Evolutionary conservation across 92 coral and sea anemone species (phyloP).

Genomic region (Epizoanthus illoricatus): DNA sequence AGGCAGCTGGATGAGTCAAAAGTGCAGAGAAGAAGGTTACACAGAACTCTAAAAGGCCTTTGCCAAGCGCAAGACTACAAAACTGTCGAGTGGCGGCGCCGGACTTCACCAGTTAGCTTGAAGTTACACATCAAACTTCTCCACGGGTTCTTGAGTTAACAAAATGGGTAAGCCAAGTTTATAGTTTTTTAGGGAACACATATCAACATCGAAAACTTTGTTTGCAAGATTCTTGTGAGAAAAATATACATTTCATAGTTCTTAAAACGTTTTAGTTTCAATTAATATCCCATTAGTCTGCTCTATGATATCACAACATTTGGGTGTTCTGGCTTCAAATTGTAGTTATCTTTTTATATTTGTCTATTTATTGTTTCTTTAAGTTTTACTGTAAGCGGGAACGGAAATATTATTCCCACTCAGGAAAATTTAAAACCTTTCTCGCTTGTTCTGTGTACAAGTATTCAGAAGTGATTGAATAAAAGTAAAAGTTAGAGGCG

Average conservation of each 20-base stretch:
- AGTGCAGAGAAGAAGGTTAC: constrained; percentile 55
- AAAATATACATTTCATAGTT: constrained; percentile 60
- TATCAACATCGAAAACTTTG: neutral
- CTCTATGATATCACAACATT: constrained; percentile 53
- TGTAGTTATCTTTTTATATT: constrained; percentile 44
- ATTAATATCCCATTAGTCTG: constrained; percentile 73
- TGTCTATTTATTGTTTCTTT: constrained; percentile 10
- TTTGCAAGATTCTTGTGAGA: neutral
- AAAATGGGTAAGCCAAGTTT: constrained; percentile 28
- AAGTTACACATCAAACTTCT: constrained; percentile 26
- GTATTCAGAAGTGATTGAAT: constrained; percentile 4
- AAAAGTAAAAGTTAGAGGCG: constrained; percentile 33
- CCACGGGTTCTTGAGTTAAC: neutral
- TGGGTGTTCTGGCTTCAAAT: constrained; percentile 53
- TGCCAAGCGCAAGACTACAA: constrained; percentile 68
- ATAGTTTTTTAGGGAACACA: neutral
- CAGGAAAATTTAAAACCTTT: neutral
- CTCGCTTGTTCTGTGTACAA: neutral
- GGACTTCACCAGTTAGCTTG: constrained; percentile 45
- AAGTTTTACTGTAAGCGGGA: neutral
- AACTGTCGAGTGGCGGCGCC: constrained; percentile 55
- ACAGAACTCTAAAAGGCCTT: constrained; percentile 78
- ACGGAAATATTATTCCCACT: neutral
- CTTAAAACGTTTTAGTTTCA: constrained; percentile 67
- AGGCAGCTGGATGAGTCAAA: constrained; percentile 87